Evolutionary conservation across 2,888 invertebrate genomes (phyloP).

Genomic region (Lamellibrachia satsuma): DNA sequence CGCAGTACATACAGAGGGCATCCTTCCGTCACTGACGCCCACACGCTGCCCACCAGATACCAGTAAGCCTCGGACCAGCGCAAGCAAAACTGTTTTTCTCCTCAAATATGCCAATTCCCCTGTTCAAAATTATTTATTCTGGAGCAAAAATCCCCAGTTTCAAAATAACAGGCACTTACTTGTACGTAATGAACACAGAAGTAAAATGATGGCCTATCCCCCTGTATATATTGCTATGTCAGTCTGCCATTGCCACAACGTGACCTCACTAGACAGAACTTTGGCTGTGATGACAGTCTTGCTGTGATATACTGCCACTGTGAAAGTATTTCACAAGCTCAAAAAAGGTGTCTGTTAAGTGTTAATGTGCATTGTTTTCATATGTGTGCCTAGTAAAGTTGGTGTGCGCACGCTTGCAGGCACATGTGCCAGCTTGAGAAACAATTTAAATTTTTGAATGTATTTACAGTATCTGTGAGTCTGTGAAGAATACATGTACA

Average conservation of each 20-base stretch:
- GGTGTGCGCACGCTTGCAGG: not conserved
- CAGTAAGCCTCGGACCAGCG: not conserved
- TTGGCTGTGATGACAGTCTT: not conserved
- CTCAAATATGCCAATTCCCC: not conserved
- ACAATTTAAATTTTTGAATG: not conserved
- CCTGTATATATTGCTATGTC: not conserved
- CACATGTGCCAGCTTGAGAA: not conserved
- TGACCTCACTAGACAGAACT: not conserved
- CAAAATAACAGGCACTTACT: not conserved
- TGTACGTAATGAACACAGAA: not conserved
- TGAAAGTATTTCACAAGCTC: not conserved
- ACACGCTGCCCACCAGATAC: no score
- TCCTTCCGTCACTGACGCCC: no score
- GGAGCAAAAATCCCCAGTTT: not conserved
- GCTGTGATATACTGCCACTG: not conserved
- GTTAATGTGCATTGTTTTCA: not conserved
- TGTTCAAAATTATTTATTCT: not conserved
- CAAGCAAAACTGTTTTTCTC: not conserved
- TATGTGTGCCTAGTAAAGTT: not conserved
- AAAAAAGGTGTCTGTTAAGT: no score
- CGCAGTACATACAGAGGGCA: not conserved
- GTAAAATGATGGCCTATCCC: not conserved
- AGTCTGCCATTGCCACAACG: not conserved
- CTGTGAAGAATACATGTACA: not conserved
- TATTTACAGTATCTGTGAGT: not conserved